Evolutionary conservation across 2,888 invertebrate genomes (phyloP), one percentile per base, ranked within the genome.

Genomic region (Schizotus pectinicornis): DNA sequence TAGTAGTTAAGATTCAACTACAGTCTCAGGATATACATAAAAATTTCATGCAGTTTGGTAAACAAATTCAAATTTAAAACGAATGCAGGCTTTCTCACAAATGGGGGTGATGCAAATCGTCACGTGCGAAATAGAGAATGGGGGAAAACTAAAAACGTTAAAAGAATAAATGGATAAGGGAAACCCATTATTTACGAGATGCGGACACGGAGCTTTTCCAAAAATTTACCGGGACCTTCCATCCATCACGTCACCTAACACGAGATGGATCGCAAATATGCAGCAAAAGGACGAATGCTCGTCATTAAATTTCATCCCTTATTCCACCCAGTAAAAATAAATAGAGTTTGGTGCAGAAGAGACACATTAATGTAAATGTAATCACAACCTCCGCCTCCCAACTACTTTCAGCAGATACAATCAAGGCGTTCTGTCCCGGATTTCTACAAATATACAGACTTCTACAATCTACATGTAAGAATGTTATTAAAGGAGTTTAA

Each of bases 121-220:
- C 48, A 55, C 55, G 48, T 54, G 36, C 39, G 7, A 41, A 22
- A 22, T 31, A 31, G 34, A 35, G 39, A 55, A 48, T 48, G 33
- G 42, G 55, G 41, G 41, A 55, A 55, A 48, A 48, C 55, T 42
- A 48, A 55, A 55, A 55, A 56, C 50, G 35, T 42, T 56, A 49
- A 48, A 49, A 42, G 41, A 50, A 55, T 48, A 49, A 48, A 48
- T 55, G 55, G 35, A 32, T 41, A 47, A 9, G 42, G 34, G 13
- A 46, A 41, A n/a, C 14, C 22, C 2, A 22, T 22, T 22, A 3
- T 22, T 22, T 5, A 22, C 22, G 22, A 22, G 22, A 22, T 22
- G 22, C 2, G 22, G 22, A 22, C 22, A 22, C 22, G 22, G 22
- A 22, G 22, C 22, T 22, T 22, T 22, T 22, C 22, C 22, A 22